Evolutionary conservation across 2,888 invertebrate species (phyloP).

Genomic region (Meganola albula): DNA sequence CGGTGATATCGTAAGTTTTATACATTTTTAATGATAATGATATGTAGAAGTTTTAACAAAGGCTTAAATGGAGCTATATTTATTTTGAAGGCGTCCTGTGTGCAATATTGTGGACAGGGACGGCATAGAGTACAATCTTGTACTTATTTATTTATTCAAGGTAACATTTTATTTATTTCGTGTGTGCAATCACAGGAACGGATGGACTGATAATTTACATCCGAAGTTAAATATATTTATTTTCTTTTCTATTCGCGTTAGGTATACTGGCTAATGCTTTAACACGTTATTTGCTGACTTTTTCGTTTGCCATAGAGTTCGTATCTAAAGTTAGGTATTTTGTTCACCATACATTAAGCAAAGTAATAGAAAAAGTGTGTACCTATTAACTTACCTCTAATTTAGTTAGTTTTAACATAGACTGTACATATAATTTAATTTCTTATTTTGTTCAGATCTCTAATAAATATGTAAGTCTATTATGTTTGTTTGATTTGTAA

Average conservation of each 20-base stretch:
- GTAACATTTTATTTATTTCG: constrained; percentile 32
- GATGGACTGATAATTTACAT: constrained; percentile 70
- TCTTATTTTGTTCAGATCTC: constrained; percentile 80
- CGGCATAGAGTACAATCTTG: constrained; percentile 36
- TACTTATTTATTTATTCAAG: constrained; percentile 55
- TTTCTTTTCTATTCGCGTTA: constrained; percentile 36
- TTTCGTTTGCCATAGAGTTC: constrained; percentile 43
- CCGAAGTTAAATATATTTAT: constrained; percentile 42
- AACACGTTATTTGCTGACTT: constrained; percentile 44
- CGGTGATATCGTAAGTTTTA: constrained; percentile 32
- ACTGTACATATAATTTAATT: constrained; percentile 80
- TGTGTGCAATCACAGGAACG: constrained; percentile 63
- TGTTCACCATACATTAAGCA: constrained; percentile 64
- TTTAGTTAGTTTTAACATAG: constrained; percentile 78
- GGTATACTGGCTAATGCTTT: constrained; percentile 41
- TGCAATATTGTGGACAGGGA: constrained; percentile 33
- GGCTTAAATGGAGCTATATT: constrained; percentile 35
- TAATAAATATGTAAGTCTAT: constrained; percentile 79
- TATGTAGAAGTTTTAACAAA: constrained; percentile 27
- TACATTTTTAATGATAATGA: constrained; percentile 28
- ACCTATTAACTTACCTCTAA: constrained; percentile 76
- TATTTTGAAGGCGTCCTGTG: constrained; percentile 28
- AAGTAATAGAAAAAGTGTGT: constrained; percentile 68
- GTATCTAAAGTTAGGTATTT: constrained; percentile 33
- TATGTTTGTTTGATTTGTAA: constrained; percentile 32